phyloP scores from a whole-genome alignment of 2,888 invertebrate species.

The Drosophila mimetica region DNA sequence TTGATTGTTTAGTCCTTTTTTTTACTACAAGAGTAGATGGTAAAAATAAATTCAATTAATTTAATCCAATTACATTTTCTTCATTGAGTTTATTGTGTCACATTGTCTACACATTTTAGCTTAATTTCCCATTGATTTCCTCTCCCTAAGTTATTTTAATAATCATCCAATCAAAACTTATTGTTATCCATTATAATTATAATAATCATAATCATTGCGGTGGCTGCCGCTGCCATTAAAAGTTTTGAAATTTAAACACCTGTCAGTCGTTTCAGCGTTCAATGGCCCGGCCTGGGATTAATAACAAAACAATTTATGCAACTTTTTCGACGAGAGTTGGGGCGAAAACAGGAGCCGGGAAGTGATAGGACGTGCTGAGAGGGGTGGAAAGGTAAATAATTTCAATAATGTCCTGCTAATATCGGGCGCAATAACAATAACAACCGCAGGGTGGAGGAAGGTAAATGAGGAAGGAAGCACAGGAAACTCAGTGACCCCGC shows the following conservation, averaged over 20 bases:
- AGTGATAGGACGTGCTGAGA: constrained; percentile 1
- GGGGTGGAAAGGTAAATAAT: constrained; percentile 58
- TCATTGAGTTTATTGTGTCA: background rate
- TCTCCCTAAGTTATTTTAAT: constrained; percentile 24
- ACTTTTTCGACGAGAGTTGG: constrained; percentile 22
- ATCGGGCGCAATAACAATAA: constrained; percentile 38
- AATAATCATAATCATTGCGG: constrained; percentile 45
- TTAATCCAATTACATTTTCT: constrained; percentile 11
- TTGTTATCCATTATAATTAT: constrained; percentile 45
- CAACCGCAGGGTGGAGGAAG: constrained; percentile 8
- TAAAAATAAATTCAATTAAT: constrained; percentile 12
- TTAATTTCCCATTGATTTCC: constrained; percentile 18
- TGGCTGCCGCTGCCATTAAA: constrained; percentile 48
- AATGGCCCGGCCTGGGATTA: constrained; percentile 37
- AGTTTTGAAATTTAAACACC: constrained; percentile 53
- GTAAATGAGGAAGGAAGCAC: constrained; percentile 4
- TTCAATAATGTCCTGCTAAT: constrained; percentile 75
- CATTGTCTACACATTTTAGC: constrained; percentile 20
- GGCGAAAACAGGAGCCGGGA: background rate
- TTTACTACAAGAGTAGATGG: too few relatives aligned
- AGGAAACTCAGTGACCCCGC: constrained; percentile 27
- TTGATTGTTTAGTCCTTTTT: background rate
- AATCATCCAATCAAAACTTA: constrained; percentile 45
- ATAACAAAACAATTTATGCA: constrained; percentile 48
- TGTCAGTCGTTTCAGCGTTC: constrained; percentile 43